These are phyloP conservation scores for Exephanes ischioxanthus DNA, from an alignment of 2,888 invertebrate genomes.

Conservation along the genomic window DNA sequence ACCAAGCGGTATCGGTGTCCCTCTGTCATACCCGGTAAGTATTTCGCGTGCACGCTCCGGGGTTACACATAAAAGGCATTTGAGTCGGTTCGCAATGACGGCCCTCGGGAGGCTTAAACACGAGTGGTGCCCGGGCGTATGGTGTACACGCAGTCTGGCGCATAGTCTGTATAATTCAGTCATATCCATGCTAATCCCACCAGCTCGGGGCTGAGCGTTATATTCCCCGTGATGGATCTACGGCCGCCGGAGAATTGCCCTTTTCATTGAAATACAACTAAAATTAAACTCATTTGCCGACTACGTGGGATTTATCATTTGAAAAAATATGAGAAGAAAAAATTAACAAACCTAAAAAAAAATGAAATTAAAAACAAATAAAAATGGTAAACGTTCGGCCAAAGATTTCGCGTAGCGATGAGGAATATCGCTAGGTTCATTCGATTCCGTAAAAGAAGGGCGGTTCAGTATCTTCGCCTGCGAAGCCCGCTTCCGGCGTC, in stretches of 20 bases:
- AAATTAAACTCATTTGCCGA: constrained; percentile 82
- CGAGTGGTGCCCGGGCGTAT: constrained; percentile 75
- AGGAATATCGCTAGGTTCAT: neutral
- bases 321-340: too few relatives aligned
- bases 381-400: neutral
- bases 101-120: constrained; percentile 77
- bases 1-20: constrained; percentile 19
- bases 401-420: neutral
- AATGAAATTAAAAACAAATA: neutral
- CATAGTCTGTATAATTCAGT: constrained; percentile 83
- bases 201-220: constrained; percentile 77
- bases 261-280: constrained; percentile 83
- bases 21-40: constrained; percentile 52
- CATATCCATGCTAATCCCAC: constrained; percentile 83
- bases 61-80: constrained; percentile 66
- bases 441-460: constrained; percentile 9
- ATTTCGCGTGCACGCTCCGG: constrained; percentile 58
- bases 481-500: neutral
- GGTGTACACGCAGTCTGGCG: constrained; percentile 81
- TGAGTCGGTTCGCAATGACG: constrained; percentile 77
- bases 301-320: constrained; percentile 71
- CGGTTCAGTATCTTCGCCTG: constrained; percentile 31
- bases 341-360: too few relatives aligned
- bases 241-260: constrained; percentile 81
- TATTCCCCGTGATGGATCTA: constrained; percentile 82